Conservation (phyloP, 2,113 vertebrate genomes). For the Leptodactylus fuscus region DNA sequence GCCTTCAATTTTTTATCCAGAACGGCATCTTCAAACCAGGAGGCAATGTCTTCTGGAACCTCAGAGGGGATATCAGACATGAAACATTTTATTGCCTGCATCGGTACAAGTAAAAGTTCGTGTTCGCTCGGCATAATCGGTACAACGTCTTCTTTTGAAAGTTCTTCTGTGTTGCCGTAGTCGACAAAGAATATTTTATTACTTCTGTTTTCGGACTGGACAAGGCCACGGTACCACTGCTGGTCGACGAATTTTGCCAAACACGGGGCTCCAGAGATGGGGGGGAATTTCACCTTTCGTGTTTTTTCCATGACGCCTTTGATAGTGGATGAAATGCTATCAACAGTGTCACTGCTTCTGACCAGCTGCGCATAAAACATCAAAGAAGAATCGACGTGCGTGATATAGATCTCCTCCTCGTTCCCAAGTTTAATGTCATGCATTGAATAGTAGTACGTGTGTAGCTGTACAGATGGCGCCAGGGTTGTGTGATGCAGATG, state of each 20-base stretch:
- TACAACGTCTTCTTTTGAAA: constrained; percentile 77
- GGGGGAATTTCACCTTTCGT: constrained; percentile 63
- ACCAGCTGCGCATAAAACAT: constrained; percentile 89
- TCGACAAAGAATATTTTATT: constrained; percentile 89
- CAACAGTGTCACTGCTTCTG: constrained; percentile 75
- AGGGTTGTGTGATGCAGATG: constrained; percentile 67
- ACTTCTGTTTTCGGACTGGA: constrained; percentile 72
- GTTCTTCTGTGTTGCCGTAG: constrained; percentile 83
- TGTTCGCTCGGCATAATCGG: constrained; percentile 82
- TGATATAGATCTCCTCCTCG: constrained; percentile 84
- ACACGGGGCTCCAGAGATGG: constrained; percentile 76
- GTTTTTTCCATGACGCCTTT: constrained; percentile 70
- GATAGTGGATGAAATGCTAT: constrained; percentile 75
- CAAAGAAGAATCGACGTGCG: constrained; percentile 75
- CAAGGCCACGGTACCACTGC: constrained; percentile 87
- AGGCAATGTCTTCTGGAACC: constrained; percentile 72
- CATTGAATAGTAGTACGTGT: constrained; percentile 87
- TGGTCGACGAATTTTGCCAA: constrained; percentile 88
- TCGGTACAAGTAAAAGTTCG: constrained; percentile 84
- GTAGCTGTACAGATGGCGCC: constrained; percentile 74
- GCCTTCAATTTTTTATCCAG: constrained; percentile 78
- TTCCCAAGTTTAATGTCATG: constrained; percentile 86
- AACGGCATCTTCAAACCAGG: constrained; percentile 81
- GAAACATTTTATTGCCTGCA: constrained; percentile 87
- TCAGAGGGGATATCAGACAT: constrained; percentile 79